Conservation (phyloP, 2,888 invertebrate species). For the Nycteola revayana region DNA sequence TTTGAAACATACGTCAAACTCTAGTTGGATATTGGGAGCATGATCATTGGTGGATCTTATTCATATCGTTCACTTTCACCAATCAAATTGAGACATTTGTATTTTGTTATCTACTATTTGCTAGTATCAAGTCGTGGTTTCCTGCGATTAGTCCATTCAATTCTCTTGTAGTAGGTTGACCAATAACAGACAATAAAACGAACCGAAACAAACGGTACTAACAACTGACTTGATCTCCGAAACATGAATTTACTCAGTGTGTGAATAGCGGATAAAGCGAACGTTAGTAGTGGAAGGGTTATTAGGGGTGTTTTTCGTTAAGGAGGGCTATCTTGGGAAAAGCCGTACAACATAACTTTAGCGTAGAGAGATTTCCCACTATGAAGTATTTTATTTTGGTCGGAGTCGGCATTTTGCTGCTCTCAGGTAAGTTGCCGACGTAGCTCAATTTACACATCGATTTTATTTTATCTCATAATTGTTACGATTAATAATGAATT, state of each 20-base stretch:
- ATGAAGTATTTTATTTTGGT: conserved; percentile 70
- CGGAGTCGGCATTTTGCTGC: conserved; percentile 58
- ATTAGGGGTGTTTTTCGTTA: too few species aligned
- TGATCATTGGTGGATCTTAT: too few species aligned
- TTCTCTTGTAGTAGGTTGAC: not conserved
- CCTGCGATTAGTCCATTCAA: conserved; percentile 38
- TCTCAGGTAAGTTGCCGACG: conserved; percentile 62
- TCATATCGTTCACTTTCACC: conserved; percentile 33
- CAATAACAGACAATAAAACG: conserved; percentile 9
- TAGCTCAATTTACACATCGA: conserved; percentile 15
- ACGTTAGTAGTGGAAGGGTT: too few species aligned
- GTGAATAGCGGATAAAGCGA: too few species aligned
- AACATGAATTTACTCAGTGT: too few species aligned
- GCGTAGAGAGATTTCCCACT: conserved; percentile 8
- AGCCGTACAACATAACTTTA: too few species aligned
- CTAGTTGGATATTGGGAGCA: too few species aligned
- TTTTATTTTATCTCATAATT: conserved; percentile 1
- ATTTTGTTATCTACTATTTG: conserved; percentile 54
- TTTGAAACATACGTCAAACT: too few species aligned
- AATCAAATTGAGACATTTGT: conserved; percentile 66
- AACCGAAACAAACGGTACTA: too few species aligned
- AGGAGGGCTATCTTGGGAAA: not conserved
- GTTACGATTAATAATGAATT: too few species aligned
- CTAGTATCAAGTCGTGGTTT: conserved; percentile 48
- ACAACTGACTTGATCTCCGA: too few species aligned